Base-by-base conservation (phyloP, 35 echinoderm and acorn worm species). In the Hemicentrotus pulcherrimus region DNA sequence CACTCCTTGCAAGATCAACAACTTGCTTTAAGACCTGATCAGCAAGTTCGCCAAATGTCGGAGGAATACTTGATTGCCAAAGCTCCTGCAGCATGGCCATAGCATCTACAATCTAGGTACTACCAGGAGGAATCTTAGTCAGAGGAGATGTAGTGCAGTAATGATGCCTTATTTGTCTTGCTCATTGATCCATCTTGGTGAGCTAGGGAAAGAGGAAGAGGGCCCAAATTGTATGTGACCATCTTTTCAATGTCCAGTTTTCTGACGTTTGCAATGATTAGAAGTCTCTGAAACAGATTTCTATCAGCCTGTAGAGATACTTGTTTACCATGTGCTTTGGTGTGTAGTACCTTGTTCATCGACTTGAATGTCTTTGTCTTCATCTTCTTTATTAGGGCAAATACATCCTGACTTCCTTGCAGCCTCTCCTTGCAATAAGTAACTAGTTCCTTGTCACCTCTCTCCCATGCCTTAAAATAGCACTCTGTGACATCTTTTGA, bases 41-140 rank as follows among this genome's bases (percentile, higher is more conserved):
- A 61, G 95, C 94, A 4, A 97, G 91, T 30, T 94, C 13, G 31
- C 71, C 87, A 50, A 97, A 61, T 31, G 94, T 95, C 24, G 28
- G 11, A 5, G 96, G 95, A 9, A 94, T 95, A 85, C 45, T 95
- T 11, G 70, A 95, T 59, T 90, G n/a, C n/a, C n/a, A n/a, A n/a
- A n/a, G n/a, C n/a, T 95, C 92, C 46, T 97, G 96, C n/a, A 97
- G 31, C 61, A 97, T 91, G 12, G 96, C 96, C 96, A 97, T 95
- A 18, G 92, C 96, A 94, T 97, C 96, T 33, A 97, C 3, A 31
- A 97, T 86, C 95, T 95, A 97, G 41, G 94, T 58, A 58, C 96
- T 97, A 0, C 95, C 88, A 4, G 86, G 86, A 6, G 9, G 61
- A 15, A 46, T 87, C n/a, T n/a, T n/a, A n/a, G 19, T 86, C 61